Percentiles rank a stretch among this genome's conserved stretches.
Evolutionary conservation across 1,140 invertebrate species (phyloP).

Genomic region (Monomorium pharaonis): DNA sequence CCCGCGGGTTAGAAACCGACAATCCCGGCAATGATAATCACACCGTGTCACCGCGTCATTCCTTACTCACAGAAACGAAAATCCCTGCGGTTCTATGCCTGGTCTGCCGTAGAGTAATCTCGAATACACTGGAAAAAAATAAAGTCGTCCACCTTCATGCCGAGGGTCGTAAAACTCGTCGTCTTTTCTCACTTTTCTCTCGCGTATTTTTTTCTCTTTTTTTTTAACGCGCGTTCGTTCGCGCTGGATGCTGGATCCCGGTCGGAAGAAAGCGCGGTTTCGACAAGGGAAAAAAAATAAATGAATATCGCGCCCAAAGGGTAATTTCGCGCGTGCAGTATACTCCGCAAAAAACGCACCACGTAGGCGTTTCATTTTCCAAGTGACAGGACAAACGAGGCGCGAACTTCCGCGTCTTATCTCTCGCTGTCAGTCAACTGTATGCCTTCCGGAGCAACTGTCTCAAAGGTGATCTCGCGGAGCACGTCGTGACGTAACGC

Average conservation of each 20-base stretch:
- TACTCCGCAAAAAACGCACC: background rate
- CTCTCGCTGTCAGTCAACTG: no score
- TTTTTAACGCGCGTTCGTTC: background rate
- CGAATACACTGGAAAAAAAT: conserved; percentile 80
- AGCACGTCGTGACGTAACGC: background rate
- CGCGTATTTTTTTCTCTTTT: no score
- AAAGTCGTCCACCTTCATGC: conserved; percentile 61
- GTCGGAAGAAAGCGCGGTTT: no score
- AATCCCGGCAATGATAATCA: conserved; percentile 1
- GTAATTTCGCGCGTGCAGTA: background rate
- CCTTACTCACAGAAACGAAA: conserved; percentile 81
- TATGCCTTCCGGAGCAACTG: background rate
- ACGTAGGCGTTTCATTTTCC: background rate
- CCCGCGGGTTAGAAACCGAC: background rate
- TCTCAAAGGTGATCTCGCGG: background rate
- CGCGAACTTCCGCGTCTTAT: background rate
- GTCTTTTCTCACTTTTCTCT: no score
- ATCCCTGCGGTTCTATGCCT: conserved; percentile 73
- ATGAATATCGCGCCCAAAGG: no score
- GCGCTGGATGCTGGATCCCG: background rate
- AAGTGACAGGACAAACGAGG: background rate
- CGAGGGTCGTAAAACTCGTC: background rate
- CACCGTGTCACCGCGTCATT: conserved; percentile 55
- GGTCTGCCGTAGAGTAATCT: conserved; percentile 73
- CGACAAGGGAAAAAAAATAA: no score